Evolutionary conservation across 1,140 invertebrate genomes (phyloP).

Genomic region (Limonius californicus): DNA sequence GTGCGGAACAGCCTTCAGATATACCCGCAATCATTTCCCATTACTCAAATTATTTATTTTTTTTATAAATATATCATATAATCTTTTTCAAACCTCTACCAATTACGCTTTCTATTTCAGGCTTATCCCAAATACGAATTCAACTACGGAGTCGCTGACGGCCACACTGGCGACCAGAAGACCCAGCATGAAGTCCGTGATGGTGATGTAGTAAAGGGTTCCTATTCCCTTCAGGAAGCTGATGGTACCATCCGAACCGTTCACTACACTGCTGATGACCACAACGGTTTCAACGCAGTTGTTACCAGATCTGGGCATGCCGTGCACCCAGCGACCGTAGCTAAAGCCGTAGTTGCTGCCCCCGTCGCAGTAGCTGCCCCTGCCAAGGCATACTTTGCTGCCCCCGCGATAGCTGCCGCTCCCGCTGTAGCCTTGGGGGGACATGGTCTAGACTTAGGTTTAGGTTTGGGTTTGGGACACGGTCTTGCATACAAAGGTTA

Average conservation of each 20-base stretch:
- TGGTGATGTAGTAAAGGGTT: background rate
- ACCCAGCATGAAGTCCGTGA: background rate
- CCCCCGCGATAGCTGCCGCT: background rate
- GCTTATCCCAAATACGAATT: background rate
- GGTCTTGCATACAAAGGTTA: background rate
- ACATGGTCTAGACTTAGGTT: background rate
- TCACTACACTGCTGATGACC: background rate
- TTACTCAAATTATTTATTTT: too few species aligned
- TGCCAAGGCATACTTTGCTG: background rate
- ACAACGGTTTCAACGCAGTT: constrained; percentile 7
- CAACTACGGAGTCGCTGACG: background rate
- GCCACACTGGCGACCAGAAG: background rate
- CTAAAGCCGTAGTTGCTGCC: background rate
- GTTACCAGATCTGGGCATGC: background rate
- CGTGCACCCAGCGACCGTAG: background rate
- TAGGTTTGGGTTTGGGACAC: background rate
- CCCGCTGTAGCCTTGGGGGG: background rate
- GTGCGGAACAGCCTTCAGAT: too few species aligned
- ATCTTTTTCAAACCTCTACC: too few species aligned
- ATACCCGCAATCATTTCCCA: too few species aligned
- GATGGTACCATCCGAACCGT: constrained; percentile 5
- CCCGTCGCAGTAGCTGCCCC: background rate
- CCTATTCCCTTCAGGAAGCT: background rate
- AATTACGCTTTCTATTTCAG: background rate
- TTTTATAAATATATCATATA: too few species aligned